These are phyloP conservation scores for Lysandra coridon DNA, from an alignment of 2,888 invertebrate genomes.

Conservation along the genomic window DNA sequence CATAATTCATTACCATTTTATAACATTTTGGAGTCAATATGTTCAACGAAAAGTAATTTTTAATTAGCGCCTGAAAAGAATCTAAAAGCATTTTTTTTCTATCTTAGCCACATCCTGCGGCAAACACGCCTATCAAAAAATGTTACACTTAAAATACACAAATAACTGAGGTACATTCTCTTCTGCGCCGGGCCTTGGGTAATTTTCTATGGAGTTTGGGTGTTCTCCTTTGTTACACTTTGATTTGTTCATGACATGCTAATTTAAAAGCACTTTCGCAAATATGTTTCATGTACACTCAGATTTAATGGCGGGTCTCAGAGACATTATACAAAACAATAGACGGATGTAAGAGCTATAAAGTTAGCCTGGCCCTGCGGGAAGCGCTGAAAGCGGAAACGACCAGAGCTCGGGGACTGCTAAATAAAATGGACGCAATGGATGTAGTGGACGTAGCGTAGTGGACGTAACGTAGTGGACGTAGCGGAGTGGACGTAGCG, in stretches of 20 bases:
- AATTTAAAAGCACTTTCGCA: neutral
- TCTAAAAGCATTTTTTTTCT: no score
- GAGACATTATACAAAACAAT: constrained; percentile 38
- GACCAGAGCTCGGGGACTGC: constrained; percentile 42
- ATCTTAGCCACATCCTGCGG: no score
- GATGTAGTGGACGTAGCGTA: neutral
- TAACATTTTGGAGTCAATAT: no score
- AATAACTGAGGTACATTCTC: no score
- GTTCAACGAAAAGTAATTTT: no score
- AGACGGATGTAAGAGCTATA: constrained; percentile 41
- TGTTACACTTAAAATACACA: no score
- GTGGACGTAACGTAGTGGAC: constrained; percentile 11
- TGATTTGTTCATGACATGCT: neutral
- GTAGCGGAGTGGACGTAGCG: neutral
- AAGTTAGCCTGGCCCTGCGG: constrained; percentile 42
- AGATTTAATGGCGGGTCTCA: constrained; percentile 3
- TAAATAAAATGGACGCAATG: constrained; percentile 43
- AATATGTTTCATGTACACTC: neutral
- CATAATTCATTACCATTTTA: no score
- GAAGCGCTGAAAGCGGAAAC: constrained; percentile 43
- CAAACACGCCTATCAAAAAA: no score
- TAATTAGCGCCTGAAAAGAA: no score
- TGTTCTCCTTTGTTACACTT: neutral
- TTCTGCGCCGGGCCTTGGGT: no score
- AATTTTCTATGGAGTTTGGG: no score